These are phyloP conservation scores for Tenthredo mesomela DNA, from an alignment of 2,888 invertebrate genomes.

Conservation along the genomic window DNA sequence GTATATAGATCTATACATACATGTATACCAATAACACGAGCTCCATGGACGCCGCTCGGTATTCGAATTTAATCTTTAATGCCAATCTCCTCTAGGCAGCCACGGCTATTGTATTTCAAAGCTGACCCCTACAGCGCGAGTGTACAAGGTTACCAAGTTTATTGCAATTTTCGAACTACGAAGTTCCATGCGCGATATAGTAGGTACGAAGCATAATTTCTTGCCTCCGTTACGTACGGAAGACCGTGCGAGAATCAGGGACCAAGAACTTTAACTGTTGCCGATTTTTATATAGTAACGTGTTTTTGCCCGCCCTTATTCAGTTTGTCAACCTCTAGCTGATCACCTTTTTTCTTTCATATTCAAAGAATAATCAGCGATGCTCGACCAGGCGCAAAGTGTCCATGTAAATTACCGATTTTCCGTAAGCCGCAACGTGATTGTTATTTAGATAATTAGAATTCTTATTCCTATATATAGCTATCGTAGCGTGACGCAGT, in stretches of 20 bases:
- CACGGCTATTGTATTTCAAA: constrained; percentile 63
- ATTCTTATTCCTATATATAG: constrained; percentile 25
- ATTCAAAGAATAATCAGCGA: constrained; percentile 9
- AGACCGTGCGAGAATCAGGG: not conserved
- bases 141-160: constrained; percentile 68
- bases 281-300: not conserved
- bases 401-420: constrained; percentile 41
- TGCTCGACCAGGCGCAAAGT: constrained; percentile 36
- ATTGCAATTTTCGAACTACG: constrained; percentile 65
- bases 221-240: not conserved
- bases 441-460: constrained; percentile 26
- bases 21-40: constrained; percentile 13
- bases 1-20: not conserved
- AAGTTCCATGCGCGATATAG: constrained; percentile 21
- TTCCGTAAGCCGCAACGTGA: not conserved
- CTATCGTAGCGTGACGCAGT: constrained; percentile 49
- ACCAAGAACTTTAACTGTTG: not conserved
- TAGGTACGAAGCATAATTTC: not conserved
- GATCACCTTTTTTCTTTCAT: not conserved
- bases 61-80: constrained; percentile 48
- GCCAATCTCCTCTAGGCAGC: constrained; percentile 51
- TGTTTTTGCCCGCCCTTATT: not conserved
- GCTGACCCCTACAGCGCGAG: constrained; percentile 64
- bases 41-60: constrained; percentile 7
- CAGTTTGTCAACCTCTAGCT: constrained; percentile 38